Evolutionary conservation across 2,113 vertebrate genomes (phyloP).

Genomic region (Oophaga pumilio): DNA sequence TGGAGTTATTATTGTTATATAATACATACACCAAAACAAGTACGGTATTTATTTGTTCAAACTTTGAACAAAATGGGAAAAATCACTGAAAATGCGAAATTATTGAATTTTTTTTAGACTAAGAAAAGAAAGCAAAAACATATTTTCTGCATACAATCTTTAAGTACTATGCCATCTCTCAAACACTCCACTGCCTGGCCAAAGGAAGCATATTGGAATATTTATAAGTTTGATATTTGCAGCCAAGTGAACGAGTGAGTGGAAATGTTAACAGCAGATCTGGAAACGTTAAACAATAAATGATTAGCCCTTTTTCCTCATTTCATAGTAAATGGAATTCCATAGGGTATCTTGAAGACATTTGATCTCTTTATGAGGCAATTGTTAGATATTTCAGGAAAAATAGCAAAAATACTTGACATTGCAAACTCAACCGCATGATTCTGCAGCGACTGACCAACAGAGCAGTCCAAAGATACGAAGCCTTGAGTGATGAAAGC

Average conservation of each 20-base stretch:
- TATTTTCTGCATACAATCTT: conserved; percentile 22
- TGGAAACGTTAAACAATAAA: conserved; percentile 54
- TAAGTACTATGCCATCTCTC: conserved; percentile 28
- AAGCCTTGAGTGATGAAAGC: background rate
- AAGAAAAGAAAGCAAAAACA: background rate
- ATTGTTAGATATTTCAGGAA: conserved; percentile 51
- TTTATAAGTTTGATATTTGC: conserved; percentile 33
- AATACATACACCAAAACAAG: background rate
- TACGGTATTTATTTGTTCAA: background rate
- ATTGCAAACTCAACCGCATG: background rate
- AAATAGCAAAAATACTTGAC: conserved; percentile 28
- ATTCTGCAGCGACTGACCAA: conserved; percentile 17
- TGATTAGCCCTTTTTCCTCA: conserved; percentile 42
- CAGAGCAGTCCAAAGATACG: conserved; percentile 12
- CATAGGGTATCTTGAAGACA: conserved; percentile 49
- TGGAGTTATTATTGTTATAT: too few relatives aligned
- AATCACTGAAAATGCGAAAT: background rate
- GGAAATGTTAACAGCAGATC: conserved; percentile 57
- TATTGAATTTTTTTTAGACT: background rate
- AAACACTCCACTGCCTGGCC: background rate
- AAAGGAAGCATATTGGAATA: conserved; percentile 52
- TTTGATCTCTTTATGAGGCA: conserved; percentile 55
- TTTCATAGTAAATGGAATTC: conserved; percentile 39
- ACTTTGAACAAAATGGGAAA: background rate
- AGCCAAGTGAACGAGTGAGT: conserved; percentile 52